Base-by-base conservation (phyloP, 2,113 vertebrate species). In the Syngnathus floridae region DNA sequence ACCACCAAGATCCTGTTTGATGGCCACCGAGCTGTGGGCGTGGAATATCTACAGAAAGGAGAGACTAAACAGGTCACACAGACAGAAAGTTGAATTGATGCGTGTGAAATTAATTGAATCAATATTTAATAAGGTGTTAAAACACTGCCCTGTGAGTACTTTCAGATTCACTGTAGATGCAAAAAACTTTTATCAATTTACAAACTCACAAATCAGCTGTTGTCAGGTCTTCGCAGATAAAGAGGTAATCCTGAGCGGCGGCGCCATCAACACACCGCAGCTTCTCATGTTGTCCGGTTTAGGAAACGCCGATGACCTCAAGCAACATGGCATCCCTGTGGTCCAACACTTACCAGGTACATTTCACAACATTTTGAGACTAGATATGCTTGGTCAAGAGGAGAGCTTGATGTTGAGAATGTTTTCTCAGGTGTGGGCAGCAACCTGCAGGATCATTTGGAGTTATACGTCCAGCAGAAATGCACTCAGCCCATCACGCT, bases 361-460 rank as follows among this genome's bases (percentile, higher is more conserved):
- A 52, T 54, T 43, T 63, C 26, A 9, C 43, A 8, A 10, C 41
- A 49, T 14, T 36, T 11, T 21, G n/a, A 62, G 1, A 22, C 9
- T 10, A 26, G 56, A 64, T 37, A 4, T 51, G 19, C 10, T 40
- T n/a, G 8, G 61, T 63, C 62, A 37, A 45, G 6, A 31, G 11
- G 21, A 31, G 45, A 16, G 19, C 43, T 7, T 26, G 7, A 2
- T 37, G 0, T 12, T 13, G n/a, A 65, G 5, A 26, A 37, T 48
- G 10, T 52, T 37, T 38, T 81, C 26, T 12, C 72, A 99, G 96
- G 97, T 64, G 95, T 99, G 36, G 97, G 97, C 59, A 92, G 92
- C 77, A 99, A 99, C 85, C 91, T 99, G 38, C 97, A 99, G 73
- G 97, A 99, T 80, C 97, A 99, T 80, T 86, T 99, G 78, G 97